Evolutionary conservation across 2,797 vertebrate genomes (phyloP).

Genomic region (Chiloscyllium punctatum): DNA sequence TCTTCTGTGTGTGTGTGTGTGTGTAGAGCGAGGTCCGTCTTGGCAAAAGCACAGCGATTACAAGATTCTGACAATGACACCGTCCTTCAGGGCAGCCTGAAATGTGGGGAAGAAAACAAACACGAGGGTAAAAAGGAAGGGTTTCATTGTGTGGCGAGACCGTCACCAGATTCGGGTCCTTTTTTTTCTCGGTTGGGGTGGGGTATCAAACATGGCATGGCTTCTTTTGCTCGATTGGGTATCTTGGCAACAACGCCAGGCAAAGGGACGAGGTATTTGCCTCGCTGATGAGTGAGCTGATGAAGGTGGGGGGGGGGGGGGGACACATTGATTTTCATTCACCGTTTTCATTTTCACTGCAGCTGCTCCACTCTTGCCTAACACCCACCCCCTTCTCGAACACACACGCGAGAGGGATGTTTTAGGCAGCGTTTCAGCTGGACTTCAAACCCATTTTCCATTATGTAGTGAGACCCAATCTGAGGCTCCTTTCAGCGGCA

Average conservation of each 20-base stretch:
- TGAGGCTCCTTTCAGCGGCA: neutral
- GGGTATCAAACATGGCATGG: too few relatives aligned
- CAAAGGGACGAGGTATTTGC: neutral
- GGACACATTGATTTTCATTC: neutral
- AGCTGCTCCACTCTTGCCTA: neutral
- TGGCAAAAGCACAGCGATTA: neutral
- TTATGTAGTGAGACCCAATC: neutral
- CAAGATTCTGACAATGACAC: neutral
- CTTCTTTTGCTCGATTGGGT: neutral
- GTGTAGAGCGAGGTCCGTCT: neutral
- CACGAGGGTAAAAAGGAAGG: too few relatives aligned
- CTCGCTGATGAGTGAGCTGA: neutral
- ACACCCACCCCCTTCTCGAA: too few relatives aligned
- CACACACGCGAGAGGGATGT: neutral
- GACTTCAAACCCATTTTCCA: neutral
- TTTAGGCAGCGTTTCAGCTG: conserved; percentile 5
- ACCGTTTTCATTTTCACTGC: neutral
- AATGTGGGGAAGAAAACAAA: neutral
- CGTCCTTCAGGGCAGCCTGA: neutral
- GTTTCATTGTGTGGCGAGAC: neutral
- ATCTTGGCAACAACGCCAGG: neutral
- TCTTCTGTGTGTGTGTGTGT: neutral
- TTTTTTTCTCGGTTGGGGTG: too few relatives aligned
- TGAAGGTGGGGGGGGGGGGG: neutral
- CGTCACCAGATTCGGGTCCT: too few relatives aligned